Base-by-base conservation (phyloP, 2,888 invertebrate species). In the Eupithecia tripunctaria region DNA sequence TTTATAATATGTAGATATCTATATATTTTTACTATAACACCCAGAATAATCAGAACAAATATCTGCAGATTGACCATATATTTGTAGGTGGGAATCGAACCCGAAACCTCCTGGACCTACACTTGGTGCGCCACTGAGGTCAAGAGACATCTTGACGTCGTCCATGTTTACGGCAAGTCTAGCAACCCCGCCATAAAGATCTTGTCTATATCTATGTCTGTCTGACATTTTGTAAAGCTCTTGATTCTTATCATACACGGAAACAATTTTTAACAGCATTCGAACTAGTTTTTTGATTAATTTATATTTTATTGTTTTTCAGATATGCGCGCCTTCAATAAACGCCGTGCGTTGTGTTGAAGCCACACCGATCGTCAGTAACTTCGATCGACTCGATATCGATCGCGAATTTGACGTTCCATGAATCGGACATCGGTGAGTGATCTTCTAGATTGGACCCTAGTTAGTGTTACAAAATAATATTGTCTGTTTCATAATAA, bases 291-390 rank as follows among this genome's bases (percentile, higher is more conserved):
- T 15, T 18, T 21, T 25, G 21, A 38, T 64, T 64, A 41, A 64
- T 64, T 21, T 36, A 14, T 32, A 0, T 51, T n/a, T 62, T 64
- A n/a, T 27, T 41, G 15, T 72, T 67, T 85, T 90, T n/a, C 90
- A 93, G 93, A 86, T 93, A 93, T 88, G 91, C 92, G 92, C 93
- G 93, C 79, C 88, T 93, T 80, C 87, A 92, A 84, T 92, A 82
- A 90, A 83, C 83, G 85, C 82, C 81, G 84, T 80, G 84, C 83
- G 84, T 82, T 80, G 80, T 81, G 82, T 80, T 86, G 84, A 85
- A 69, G 71, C 51, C 36, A 72, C 41, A 71, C 27, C 43, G 71
- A 25, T 60, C 59, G n/a, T 38, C 32, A 41, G 32, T 4, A 36
- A 7, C n/a, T 36, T 41, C 62, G 69, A 71, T 69, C 66, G 27